Conservation (phyloP, 2,797 vertebrate genomes). For the Myoxocephalus aenaeus region DNA sequence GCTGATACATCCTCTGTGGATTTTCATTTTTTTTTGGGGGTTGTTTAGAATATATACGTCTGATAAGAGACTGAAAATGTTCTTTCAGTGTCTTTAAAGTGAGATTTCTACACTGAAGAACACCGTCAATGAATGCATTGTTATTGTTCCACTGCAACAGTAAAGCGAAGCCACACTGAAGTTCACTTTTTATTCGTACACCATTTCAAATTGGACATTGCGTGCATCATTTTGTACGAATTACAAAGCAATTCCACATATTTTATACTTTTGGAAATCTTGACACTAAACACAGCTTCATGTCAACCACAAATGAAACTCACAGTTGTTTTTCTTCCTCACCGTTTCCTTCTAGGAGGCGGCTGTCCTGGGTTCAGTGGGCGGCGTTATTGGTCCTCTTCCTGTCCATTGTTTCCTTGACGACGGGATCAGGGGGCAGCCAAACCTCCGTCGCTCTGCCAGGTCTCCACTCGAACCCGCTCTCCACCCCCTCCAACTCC, state of each 20-base stretch:
- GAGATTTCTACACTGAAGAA: not conserved
- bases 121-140: not conserved
- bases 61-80: not conserved
- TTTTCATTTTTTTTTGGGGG: not conserved
- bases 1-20: not conserved
- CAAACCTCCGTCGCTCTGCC: conserved; percentile 83
- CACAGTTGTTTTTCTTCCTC: not conserved
- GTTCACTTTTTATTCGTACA: not conserved
- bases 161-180: no score
- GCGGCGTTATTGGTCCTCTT: conserved; percentile 93
- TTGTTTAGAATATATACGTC: not conserved
- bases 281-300: not conserved
- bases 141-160: not conserved
- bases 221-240: not conserved
- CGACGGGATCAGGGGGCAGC: conserved; percentile 83
- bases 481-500: conserved; percentile 89
- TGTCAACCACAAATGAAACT: no score
- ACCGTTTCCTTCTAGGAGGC: conserved; percentile 83
- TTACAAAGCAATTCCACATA: not conserved
- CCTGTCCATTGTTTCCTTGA: conserved; percentile 93
- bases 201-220: not conserved
- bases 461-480: conserved; percentile 84
- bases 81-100: not conserved
- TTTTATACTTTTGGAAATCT: not conserved
- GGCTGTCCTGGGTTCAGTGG: conserved; percentile 95